Conservation (phyloP, 2,797 vertebrate genomes). For the Margarornis squamiger region DNA sequence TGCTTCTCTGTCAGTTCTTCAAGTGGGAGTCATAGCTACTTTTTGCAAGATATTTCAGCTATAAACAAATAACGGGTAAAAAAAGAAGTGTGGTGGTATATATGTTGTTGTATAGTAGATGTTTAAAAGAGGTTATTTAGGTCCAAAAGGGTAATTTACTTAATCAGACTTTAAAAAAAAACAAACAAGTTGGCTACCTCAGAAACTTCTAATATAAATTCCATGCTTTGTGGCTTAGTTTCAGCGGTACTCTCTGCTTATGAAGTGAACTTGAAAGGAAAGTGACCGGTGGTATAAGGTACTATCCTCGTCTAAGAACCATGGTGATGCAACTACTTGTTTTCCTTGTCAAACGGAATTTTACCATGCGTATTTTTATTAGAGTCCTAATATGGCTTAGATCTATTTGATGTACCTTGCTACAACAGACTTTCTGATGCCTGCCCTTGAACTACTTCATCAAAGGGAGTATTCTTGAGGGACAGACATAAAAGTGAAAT, state of each 20-base stretch:
- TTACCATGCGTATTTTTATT: background rate
- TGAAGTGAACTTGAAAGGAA: background rate
- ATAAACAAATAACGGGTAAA: too few species aligned
- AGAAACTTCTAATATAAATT: background rate
- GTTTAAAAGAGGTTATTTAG: background rate
- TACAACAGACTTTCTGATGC: background rate
- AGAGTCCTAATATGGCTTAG: background rate
- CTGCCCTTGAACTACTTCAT: conserved; percentile 59
- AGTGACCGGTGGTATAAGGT: background rate
- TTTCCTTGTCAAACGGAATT: background rate
- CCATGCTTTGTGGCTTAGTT: background rate
- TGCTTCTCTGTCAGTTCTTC: background rate
- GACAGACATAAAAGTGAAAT: conserved; percentile 29
- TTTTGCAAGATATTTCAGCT: background rate
- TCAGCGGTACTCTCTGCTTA: background rate
- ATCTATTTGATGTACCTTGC: background rate
- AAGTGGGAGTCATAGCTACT: background rate
- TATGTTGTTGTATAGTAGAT: background rate
- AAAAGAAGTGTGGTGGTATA: background rate
- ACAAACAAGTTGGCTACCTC: background rate
- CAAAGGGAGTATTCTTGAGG: conserved; percentile 41
- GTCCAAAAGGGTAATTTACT: background rate
- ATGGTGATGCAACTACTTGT: background rate
- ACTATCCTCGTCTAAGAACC: background rate
- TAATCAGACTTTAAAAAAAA: background rate